phyloP scores from a whole-genome alignment of 2,888 invertebrate genomes.

The Agrilus cyanescens region DNA sequence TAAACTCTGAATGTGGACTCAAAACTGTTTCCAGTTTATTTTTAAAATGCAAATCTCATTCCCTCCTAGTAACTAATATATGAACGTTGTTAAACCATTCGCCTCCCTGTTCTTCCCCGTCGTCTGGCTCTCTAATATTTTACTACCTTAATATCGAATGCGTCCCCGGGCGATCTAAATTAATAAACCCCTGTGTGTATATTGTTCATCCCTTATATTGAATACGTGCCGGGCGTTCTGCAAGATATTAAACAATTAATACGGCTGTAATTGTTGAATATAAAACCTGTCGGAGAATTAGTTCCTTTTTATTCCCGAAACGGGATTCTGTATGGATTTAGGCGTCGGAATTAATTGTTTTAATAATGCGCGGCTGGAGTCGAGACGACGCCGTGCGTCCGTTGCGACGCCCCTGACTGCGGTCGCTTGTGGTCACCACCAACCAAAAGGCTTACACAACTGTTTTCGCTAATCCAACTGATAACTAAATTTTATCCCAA shows the following conservation, averaged over 20 bases:
- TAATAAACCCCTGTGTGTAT: too few relatives aligned
- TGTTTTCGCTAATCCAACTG: too few relatives aligned
- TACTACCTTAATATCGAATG: conserved; percentile 22
- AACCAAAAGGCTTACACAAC: too few relatives aligned
- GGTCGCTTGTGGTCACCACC: too few relatives aligned
- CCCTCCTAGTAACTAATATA: too few relatives aligned
- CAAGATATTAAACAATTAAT: conserved; percentile 37
- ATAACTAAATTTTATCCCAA: too few relatives aligned
- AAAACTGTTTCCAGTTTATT: too few relatives aligned
- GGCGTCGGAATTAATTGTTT: conserved; percentile 33
- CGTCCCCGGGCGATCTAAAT: conserved; percentile 8
- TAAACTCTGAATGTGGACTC: too few relatives aligned
- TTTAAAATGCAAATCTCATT: too few relatives aligned
- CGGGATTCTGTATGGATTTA: conserved; percentile 30
- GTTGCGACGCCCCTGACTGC: conserved; percentile 8
- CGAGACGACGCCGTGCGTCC: conserved; percentile 8
- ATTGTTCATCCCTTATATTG: too few relatives aligned
- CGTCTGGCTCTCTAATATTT: conserved; percentile 5
- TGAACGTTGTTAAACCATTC: too few relatives aligned
- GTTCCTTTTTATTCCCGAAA: conserved; percentile 25
- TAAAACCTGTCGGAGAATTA: conserved; percentile 19
- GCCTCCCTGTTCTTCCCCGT: conserved; percentile 3
- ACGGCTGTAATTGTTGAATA: conserved; percentile 20
- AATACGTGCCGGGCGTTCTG: conserved; percentile 26
- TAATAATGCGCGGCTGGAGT: conserved; percentile 27